Conservation (phyloP, 2,888 invertebrate species). For the Heliconius ismenius region DNA sequence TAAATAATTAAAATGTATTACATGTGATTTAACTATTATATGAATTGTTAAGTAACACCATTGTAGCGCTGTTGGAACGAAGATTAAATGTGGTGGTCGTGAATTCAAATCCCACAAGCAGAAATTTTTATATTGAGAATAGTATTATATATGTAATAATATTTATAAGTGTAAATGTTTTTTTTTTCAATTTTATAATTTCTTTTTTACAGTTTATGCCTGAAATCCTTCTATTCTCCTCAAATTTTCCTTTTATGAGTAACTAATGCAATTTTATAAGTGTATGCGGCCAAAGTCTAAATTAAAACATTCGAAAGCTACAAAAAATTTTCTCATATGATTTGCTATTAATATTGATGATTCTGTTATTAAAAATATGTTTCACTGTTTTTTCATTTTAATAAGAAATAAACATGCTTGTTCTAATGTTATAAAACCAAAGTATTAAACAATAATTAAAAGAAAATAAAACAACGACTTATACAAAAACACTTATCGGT, state of each 20-base stretch:
- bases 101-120: not conserved
- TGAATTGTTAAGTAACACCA: not conserved
- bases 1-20: not conserved
- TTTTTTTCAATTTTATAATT: too few relatives aligned
- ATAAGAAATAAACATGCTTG: too few relatives aligned
- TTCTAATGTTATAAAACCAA: not conserved
- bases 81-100: not conserved
- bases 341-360: not conserved
- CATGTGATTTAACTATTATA: too few relatives aligned
- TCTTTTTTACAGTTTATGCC: too few relatives aligned
- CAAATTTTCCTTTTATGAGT: too few relatives aligned
- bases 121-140: not conserved
- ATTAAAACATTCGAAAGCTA: not conserved
- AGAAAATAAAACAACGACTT: not conserved
- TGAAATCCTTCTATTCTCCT: not conserved
- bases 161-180: too few relatives aligned
- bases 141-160: too few relatives aligned
- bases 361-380: not conserved
- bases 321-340: not conserved
- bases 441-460: not conserved
- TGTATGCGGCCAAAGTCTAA: not conserved
- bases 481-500: slow-evolving; percentile 48
- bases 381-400: too few relatives aligned
- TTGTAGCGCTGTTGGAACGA: not conserved
- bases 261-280: not conserved